phyloP scores from a whole-genome alignment of 2,797 vertebrate species.

The Rhyacichthys aspro region DNA sequence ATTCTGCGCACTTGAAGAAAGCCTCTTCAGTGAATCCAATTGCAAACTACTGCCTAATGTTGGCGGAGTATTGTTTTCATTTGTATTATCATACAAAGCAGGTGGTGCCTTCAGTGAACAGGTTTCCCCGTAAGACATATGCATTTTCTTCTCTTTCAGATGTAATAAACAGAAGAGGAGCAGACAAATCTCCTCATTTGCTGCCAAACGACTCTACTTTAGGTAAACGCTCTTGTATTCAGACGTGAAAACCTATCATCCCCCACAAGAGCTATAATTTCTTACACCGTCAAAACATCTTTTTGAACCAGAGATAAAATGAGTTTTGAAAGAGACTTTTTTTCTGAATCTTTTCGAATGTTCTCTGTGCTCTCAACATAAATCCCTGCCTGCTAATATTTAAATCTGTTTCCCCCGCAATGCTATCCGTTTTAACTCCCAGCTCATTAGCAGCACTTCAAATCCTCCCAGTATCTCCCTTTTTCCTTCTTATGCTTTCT shows the following conservation, averaged over 20 bases:
- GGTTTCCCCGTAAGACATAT: slow-evolving; percentile 21
- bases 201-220: slow-evolving; percentile 27
- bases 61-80: slow-evolving; percentile 44
- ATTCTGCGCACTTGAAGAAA: too few relatives aligned
- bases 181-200: slow-evolving; percentile 17
- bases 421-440: slow-evolving; percentile 55
- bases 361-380: slow-evolving; percentile 33
- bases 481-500: slow-evolving; percentile 61
- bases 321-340: slow-evolving; percentile 37
- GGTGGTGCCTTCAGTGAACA: slow-evolving; percentile 42
- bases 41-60: slow-evolving; percentile 50
- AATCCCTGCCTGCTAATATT: slow-evolving; percentile 52
- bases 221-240: slow-evolving; percentile 29
- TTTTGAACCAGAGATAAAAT: slow-evolving; percentile 41
- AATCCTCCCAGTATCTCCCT: slow-evolving; percentile 55
- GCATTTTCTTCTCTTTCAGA: slow-evolving; percentile 20
- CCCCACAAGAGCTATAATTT: slow-evolving; percentile 27
- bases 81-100: slow-evolving; percentile 60
- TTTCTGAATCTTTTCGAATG: slow-evolving; percentile 20
- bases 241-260: slow-evolving; percentile 32
- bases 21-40: slow-evolving; percentile 14
- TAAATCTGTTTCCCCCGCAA: slow-evolving; percentile 60
- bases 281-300: slow-evolving; percentile 31
- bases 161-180: slow-evolving; percentile 12
- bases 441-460: slow-evolving; percentile 71